Percentiles rank a stretch among this genome's conserved stretches.
phyloP scores from a whole-genome alignment of 1,140 invertebrate species.

The Caenorhabditis briggsae region DNA sequence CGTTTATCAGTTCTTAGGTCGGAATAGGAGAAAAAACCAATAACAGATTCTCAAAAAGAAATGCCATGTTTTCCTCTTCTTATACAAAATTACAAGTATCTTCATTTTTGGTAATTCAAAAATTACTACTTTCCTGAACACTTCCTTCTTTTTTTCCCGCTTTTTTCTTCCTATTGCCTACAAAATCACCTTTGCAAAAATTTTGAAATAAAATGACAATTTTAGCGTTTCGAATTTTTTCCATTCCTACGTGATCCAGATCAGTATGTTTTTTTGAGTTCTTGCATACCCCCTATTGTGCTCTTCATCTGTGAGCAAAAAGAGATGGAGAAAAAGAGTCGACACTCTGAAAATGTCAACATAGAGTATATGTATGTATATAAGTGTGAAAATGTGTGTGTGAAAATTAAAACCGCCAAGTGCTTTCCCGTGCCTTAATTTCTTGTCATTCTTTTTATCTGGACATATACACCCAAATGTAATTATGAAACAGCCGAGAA shows the following conservation, averaged over 20 bases:
- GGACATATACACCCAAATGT: conserved; percentile 6
- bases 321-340: not conserved
- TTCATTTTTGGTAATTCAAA: too few relatives aligned
- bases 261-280: not conserved
- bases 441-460: not conserved
- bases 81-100: too few relatives aligned
- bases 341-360: conserved; percentile 11
- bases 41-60: too few relatives aligned
- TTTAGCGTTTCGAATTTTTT: not conserved
- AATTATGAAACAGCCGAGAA: conserved; percentile 13
- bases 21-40: too few relatives aligned
- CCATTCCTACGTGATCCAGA: not conserved
- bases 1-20: too few relatives aligned
- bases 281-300: not conserved
- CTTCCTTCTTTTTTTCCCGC: too few relatives aligned
- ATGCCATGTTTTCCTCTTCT: too few relatives aligned
- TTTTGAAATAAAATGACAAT: not conserved
- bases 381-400: not conserved
- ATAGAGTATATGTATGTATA: not conserved
- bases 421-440: conserved; percentile 25
- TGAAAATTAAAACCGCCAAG: conserved; percentile 8
- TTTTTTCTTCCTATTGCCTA: too few relatives aligned
- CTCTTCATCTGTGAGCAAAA: not conserved
- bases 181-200: too few relatives aligned
- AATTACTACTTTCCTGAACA: too few relatives aligned